Evolutionary conservation across 2,113 vertebrate species (phyloP).

Genomic region (Hydrolagus affinis): DNA sequence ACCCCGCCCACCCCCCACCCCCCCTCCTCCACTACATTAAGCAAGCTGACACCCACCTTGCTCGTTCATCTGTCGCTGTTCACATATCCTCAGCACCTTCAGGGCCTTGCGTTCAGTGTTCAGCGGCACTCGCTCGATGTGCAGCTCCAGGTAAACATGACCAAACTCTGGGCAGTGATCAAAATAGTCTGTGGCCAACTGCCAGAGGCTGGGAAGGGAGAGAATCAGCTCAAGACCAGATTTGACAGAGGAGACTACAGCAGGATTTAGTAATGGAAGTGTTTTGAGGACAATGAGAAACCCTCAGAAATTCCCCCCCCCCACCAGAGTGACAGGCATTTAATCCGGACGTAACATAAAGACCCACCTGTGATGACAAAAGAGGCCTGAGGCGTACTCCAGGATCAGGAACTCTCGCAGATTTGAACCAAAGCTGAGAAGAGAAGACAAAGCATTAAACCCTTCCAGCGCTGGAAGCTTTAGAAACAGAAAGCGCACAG

Average conservation of each 20-base stretch:
- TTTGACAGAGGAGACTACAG: neutral
- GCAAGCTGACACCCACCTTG: slow-evolving; percentile 63
- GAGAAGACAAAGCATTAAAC: neutral
- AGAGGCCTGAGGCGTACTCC: slow-evolving; percentile 89
- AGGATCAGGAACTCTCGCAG: slow-evolving; percentile 91
- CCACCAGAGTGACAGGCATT: neutral
- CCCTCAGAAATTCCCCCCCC: neutral
- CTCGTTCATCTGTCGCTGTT: slow-evolving; percentile 86
- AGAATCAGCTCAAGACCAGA: slow-evolving; percentile 7
- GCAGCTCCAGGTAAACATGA: slow-evolving; percentile 79
- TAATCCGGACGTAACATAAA: too few species aligned
- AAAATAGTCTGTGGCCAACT: slow-evolving; percentile 89
- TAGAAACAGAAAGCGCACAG: neutral
- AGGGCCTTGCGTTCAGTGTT: slow-evolving; percentile 85
- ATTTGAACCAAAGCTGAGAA: slow-evolving; percentile 82
- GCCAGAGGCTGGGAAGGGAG: slow-evolving; percentile 72
- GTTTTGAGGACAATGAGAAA: neutral
- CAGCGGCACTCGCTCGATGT: slow-evolving; percentile 81
- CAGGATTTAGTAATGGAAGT: neutral
- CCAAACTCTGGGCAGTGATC: slow-evolving; percentile 85
- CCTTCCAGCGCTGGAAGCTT: neutral
- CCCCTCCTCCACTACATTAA: neutral
- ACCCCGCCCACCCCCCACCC: too few species aligned
- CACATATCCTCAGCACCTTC: slow-evolving; percentile 87
- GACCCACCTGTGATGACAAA: slow-evolving; percentile 84